phyloP scores from a whole-genome alignment of 2,797 vertebrate genomes.

The Myiotriccus ornatus region DNA sequence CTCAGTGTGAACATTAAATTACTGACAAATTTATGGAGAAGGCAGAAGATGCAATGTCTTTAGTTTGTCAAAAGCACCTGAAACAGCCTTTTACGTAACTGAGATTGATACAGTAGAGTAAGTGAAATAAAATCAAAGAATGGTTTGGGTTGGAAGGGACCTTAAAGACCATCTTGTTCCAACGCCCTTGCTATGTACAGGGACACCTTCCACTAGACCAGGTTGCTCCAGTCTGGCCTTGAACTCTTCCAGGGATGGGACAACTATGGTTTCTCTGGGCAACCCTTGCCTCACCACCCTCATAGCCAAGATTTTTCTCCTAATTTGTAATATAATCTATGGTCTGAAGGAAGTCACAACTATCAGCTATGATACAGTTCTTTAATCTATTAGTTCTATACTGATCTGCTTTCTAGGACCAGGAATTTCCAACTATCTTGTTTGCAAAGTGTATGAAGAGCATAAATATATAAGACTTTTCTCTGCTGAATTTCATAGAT shows the following conservation, averaged over 20 bases:
- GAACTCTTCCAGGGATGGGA: not conserved
- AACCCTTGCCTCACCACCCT: not conserved
- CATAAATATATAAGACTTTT: not conserved
- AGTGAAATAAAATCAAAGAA: not conserved
- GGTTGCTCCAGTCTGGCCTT: not conserved
- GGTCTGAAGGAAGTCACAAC: not conserved
- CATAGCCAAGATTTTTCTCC: fast-evolving
- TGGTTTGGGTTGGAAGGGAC: not conserved
- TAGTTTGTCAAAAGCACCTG: not conserved
- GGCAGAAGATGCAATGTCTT: not conserved
- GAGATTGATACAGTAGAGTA: not conserved
- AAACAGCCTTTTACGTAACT: not conserved
- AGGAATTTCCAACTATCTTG: not conserved
- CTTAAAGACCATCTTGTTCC: not conserved
- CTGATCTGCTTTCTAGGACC: not conserved
- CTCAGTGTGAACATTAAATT: not conserved
- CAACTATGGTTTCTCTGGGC: not conserved
- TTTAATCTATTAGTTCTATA: not conserved
- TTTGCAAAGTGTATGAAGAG: not conserved
- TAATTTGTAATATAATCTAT: not conserved
- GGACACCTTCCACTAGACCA: fast-evolving
- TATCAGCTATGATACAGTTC: fast-evolving
- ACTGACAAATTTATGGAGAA: not conserved
- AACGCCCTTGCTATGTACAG: fast-evolving
- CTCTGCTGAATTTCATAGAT: not conserved